Base-by-base conservation (phyloP, 2,797 vertebrate genomes). In the Picus viridis region DNA sequence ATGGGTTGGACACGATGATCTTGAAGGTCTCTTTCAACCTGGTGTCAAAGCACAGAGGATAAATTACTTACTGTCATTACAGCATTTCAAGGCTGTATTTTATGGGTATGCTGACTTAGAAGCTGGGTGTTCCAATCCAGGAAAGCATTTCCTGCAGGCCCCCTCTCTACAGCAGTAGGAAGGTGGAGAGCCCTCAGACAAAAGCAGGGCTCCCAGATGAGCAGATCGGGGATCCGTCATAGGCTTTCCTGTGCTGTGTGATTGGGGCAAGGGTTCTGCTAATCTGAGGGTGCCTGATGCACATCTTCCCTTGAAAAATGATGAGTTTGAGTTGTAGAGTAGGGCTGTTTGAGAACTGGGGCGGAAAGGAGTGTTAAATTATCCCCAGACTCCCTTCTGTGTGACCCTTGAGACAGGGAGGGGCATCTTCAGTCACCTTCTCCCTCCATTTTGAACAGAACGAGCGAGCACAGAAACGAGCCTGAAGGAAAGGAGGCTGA, bases 371-470 rank as follows among this genome's bases (percentile, higher is more conserved):
- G 75, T 58, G 30, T 43, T 51, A 34, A 80, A 27, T 63, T 86
- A 34, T 63, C 34, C 29, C n/a, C 3, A 1, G 63, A 77, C 26
- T 59, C 34, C 20, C 4, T 89, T 79, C 34, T 86, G 5, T 76
- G 68, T 83, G 73, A 63, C 51, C 69, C 17, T 71, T 49, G 49
- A 51, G 49, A 20, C 32, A 83, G 88, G 22, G 26, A 43, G 49
- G 2, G 26, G 2, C 20, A 41, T 68, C 41, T 88, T 81, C 77
- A 86, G 4, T 93, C 26, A 96, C 64, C n/a, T 76, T 91, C 16
- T 88, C 27, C 80, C 92, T 95, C 69, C 3, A 51, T 86, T 95
- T 94, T 91, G 18, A 49, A 88, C 93, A 96, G 96, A 61, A 13
- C 0, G 96, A 96, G 51, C 93, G 54, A 72, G 95, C 94, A 1